Evolutionary conservation across 2,113 vertebrate species (phyloP).

Genomic region (Xiphorhynchus elegans): DNA sequence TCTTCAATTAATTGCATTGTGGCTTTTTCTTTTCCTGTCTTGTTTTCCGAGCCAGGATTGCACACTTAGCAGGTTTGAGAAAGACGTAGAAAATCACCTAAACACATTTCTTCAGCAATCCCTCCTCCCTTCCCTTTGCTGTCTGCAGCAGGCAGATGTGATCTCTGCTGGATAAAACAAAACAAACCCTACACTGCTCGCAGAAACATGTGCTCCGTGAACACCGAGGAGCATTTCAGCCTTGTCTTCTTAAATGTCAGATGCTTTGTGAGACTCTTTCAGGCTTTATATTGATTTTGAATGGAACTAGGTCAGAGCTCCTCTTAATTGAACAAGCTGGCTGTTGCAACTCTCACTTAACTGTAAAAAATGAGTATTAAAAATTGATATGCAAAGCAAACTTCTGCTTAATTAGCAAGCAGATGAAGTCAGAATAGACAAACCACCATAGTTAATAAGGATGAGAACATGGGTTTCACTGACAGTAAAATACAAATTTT

Average conservation of each 20-base stretch:
- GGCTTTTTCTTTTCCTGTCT: background rate
- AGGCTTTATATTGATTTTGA: constrained; percentile 65
- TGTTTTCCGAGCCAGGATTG: background rate
- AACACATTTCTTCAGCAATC: background rate
- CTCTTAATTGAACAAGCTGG: constrained; percentile 62
- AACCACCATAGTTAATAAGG: constrained; percentile 3
- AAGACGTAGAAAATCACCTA: background rate
- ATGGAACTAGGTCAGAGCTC: constrained; percentile 74
- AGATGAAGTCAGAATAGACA: constrained; percentile 51
- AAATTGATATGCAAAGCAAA: constrained; percentile 75
- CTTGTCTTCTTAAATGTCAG: constrained; percentile 31
- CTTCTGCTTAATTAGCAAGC: constrained; percentile 70
- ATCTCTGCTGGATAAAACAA: background rate
- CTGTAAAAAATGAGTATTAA: constrained; percentile 67
- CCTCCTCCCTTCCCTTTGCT: background rate
- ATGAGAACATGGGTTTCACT: constrained; percentile 31
- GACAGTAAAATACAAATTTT: background rate
- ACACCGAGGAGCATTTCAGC: background rate
- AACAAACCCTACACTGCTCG: background rate
- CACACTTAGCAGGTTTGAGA: background rate
- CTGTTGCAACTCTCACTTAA: constrained; percentile 61
- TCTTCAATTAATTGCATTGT: background rate
- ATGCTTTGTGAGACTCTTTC: background rate
- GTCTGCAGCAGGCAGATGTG: background rate
- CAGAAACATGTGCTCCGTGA: background rate